Evolutionary conservation across 2,888 invertebrate genomes (phyloP), one percentile per base, ranked within the genome.

Genomic region (Lasioglossum calceatum): DNA sequence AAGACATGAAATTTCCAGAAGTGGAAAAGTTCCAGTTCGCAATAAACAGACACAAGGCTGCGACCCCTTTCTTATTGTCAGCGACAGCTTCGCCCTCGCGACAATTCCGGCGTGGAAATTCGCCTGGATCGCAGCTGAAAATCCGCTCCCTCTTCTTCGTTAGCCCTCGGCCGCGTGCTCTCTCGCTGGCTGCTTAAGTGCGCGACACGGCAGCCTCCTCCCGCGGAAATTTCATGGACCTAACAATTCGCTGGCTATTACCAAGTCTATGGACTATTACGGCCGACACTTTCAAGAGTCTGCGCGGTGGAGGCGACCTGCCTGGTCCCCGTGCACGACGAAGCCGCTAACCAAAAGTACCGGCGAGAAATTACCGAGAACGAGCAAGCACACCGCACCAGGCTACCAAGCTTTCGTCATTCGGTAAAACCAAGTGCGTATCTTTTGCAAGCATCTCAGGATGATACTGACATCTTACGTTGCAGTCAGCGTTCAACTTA

Each of bases 221-320:
- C 79, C 81, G 71, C 72, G 73, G 87, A 90, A 90, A 90, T 90
- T 89, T 90, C 90, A 77, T 79, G 87, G 86, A 87, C 70, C 83
- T 84, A 90, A 89, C 89, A 87, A 87, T 81, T 84, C 85, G 81
- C 58, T 78, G 88, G 87, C 90, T 86, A 87, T 90, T 91, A 89
- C 72, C 73, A 85, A 89, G 83, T 87, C 84, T 84, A 88, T 86
- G 77, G 84, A 80, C 91, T 90, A 90, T 91, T 89, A 90, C 77
- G 79, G 83, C 75, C 75, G 70, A n/a, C 76, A 81, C 87, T 81
- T 87, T 50, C 83, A 77, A 75, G 78, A 80, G 81, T n/a, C 79
- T 64, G 39, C 79, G 67, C 39, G 8, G 32, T 32, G 32, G 36
- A 8, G 44, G 32, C 27, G 27, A 14, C 27, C 4, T 61, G 8